Conservation (phyloP, 2,797 vertebrate species). For the Pristis pectinata region DNA sequence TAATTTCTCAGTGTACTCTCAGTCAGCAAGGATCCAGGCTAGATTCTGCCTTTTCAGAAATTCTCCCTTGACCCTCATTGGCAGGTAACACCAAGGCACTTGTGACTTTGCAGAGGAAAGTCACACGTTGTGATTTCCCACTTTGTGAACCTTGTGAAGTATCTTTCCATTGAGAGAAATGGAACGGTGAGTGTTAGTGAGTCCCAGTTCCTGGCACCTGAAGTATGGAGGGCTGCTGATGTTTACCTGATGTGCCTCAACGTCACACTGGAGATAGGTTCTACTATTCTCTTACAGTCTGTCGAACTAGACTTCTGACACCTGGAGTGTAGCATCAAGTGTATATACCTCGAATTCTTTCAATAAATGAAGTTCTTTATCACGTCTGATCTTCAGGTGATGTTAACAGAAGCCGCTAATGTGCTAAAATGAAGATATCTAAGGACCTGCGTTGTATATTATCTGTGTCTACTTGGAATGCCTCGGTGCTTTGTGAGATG, state of each 20-base stretch:
- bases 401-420: neutral
- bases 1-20: neutral
- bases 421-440: neutral
- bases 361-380: slow-evolving; percentile 1
- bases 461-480: neutral
- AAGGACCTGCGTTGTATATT: neutral
- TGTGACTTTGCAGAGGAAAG: neutral
- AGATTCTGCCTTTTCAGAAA: neutral
- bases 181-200: neutral
- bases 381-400: neutral
- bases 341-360: neutral
- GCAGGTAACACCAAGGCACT: neutral
- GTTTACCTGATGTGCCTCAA: neutral
- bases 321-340: neutral
- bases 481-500: neutral
- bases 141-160: slow-evolving; percentile 6
- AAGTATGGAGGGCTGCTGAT: neutral
- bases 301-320: neutral
- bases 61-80: neutral
- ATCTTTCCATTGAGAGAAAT: neutral
- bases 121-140: neutral
- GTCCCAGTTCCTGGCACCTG: neutral
- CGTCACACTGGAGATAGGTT: neutral
- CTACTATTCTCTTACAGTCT: neutral
- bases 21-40: neutral